A percentile compares a stretch with the other conserved stretches of the same genome.
These are phyloP conservation scores for Passer montanus DNA, from an alignment of 2,113 vertebrate genomes.

Conservation along the genomic window DNA sequence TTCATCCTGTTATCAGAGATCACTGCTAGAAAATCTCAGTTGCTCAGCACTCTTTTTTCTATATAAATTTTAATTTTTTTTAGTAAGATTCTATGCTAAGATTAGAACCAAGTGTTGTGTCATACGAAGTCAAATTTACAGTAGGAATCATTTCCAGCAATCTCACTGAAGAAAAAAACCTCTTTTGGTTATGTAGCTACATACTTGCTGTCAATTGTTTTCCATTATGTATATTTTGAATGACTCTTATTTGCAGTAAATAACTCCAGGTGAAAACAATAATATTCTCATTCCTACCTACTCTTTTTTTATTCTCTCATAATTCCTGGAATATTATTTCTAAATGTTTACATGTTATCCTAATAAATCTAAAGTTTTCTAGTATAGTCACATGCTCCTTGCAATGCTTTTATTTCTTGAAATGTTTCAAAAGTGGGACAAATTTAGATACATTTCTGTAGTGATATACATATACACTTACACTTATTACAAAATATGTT, in stretches of 20 bases:
- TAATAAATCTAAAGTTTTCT: slow-evolving; percentile 15
- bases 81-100: not conserved
- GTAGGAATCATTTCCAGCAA: not conserved
- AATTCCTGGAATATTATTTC: not conserved
- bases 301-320: not conserved
- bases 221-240: not conserved
- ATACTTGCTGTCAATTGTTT: not conserved
- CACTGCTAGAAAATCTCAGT: not conserved
- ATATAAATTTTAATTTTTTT: not conserved
- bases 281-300: not conserved
- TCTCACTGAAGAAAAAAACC: not conserved
- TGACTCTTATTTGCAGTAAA: not conserved
- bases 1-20: not conserved
- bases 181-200: not conserved
- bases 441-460: not conserved
- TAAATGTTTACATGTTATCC: not conserved
- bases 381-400: not conserved
- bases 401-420: slow-evolving; percentile 15
- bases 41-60: not conserved
- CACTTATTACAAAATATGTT: not conserved
- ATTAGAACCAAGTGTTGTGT: not conserved
- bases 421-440: slow-evolving; percentile 11
- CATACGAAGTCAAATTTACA: not conserved
- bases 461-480: not conserved
- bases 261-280: not conserved